A percentile compares a stretch with the other conserved stretches of the same genome.
These are phyloP conservation scores for Pelecanus crispus DNA, from an alignment of 2,113 vertebrate genomes.

Conservation along the genomic window DNA sequence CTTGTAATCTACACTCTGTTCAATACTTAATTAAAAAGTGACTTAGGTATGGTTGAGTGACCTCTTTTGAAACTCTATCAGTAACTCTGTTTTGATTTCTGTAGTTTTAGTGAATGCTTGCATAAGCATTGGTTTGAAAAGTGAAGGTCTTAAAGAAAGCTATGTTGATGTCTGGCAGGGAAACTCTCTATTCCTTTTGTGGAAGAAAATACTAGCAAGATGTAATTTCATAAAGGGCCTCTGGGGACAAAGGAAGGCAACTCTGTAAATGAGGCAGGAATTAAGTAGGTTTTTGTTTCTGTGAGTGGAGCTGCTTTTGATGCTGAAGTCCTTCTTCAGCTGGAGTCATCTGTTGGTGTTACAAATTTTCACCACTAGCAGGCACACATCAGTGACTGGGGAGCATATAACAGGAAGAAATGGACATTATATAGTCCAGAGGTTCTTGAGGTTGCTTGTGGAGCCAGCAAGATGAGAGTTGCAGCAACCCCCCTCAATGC, in stretches of 20 bases:
- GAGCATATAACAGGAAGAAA: not conserved
- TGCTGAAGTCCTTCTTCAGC: not conserved
- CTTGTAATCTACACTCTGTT: constrained; percentile 11
- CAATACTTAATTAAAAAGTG: constrained; percentile 47
- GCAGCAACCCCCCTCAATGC: not conserved
- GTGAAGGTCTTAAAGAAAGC: not conserved
- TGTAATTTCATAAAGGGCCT: not conserved
- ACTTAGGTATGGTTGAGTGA: not conserved
- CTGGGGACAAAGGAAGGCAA: not conserved
- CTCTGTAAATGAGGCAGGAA: constrained; percentile 1
- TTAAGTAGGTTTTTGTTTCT: not conserved
- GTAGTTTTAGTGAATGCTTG: constrained; percentile 10
- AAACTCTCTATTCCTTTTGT: not conserved
- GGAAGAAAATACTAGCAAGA: not conserved
- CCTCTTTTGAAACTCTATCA: constrained; percentile 24
- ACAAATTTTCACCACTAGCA: not conserved
- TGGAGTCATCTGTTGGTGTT: not conserved
- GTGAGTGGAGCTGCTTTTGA: not conserved
- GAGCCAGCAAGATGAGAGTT: not conserved
- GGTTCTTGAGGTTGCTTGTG: not conserved
- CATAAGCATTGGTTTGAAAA: constrained; percentile 15
- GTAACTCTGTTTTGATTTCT: constrained; percentile 9
- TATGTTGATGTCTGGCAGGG: not conserved
- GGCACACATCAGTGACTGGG: not conserved
- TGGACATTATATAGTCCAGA: not conserved